A percentile compares a stretch with the other conserved stretches of the same genome.
These are phyloP conservation scores for Uria aalge DNA, from an alignment of 2,113 vertebrate species.

Conservation along the genomic window DNA sequence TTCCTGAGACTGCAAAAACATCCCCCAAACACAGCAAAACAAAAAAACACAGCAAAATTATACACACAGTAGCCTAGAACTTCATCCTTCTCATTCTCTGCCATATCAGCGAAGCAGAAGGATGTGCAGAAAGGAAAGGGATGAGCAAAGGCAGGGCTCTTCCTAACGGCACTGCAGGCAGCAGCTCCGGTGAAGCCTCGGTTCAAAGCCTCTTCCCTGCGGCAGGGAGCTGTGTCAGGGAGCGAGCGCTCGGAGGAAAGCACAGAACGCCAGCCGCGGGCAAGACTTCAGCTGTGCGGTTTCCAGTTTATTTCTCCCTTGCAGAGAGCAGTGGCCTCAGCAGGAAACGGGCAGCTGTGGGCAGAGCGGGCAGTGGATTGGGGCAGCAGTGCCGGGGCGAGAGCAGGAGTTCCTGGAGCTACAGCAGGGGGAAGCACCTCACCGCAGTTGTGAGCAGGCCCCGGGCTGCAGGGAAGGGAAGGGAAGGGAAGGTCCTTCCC, in stretches of 20 bases:
- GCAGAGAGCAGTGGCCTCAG: not conserved
- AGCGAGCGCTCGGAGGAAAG: not conserved
- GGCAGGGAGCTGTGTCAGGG: not conserved
- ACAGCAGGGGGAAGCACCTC: constrained; percentile 37
- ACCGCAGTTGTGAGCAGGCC: not conserved
- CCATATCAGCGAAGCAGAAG: not conserved
- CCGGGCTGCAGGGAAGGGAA: not conserved
- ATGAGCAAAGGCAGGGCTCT: not conserved
- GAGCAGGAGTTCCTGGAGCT: constrained; percentile 7
- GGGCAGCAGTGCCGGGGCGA: not conserved
- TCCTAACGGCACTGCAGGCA: not conserved
- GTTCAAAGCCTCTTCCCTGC: not conserved
- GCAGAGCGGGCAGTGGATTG: accelerated
- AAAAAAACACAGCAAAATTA: not conserved
- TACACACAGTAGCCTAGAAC: not conserved
- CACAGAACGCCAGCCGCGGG: not conserved
- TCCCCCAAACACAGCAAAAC: not conserved
- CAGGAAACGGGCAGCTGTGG: not conserved
- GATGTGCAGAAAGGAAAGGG: not conserved
- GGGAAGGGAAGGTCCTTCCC: not conserved
- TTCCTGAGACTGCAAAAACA: not conserved
- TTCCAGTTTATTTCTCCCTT: not conserved
- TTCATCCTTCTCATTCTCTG: not conserved
- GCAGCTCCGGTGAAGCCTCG: not conserved
- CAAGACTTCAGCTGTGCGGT: not conserved